Evolutionary conservation across 2,113 vertebrate genomes (phyloP), one percentile per base, ranked within the genome.

Genomic region (Nibea coibor): DNA sequence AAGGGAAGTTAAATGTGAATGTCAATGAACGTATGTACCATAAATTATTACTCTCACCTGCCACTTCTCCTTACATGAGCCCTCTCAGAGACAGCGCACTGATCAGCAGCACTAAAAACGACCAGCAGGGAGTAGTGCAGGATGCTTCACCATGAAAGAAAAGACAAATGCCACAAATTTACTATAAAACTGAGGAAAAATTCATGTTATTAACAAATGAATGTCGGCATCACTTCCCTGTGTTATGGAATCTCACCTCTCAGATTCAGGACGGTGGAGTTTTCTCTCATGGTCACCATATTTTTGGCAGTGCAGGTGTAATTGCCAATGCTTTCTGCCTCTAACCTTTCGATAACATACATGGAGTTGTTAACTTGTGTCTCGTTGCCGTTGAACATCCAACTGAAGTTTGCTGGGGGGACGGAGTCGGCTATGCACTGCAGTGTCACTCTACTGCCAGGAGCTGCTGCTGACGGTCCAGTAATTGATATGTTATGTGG

Each of bases 271-370:
- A 83, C 28, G 9, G 86, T 84, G 28, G 67, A 88, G 64, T 80
- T 85, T 83, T 80, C 89, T 63, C 45, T 22, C 75, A 66, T 83
- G 31, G 93, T 93, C 66, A 92, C 73, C 57, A 22, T 16, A 39
- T 93, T 95, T 56, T 51, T 77, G 64, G 89, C 90, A 10, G 85
- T 91, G 82, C 94, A 94, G 15, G 80, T 92, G 72, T 95, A 95
- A 26, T 88, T 90, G 14, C 93, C 94, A 7, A 53, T 20, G 69
- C 80, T 68, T 4, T 56, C 63, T 43, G 0, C 22, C 15, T 48
- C 79, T 24, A 93, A 72, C 31, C 65, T 81, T 84, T 87, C 73
- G 62, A 88, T 88, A 7, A 91, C 11, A 54, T 76, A 93, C 67
- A 75, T 3, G 2, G 82, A 80, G 65, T 20, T 53, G 4, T 82